Evolutionary conservation across 1,140 invertebrate genomes (phyloP).

Genomic region (Drosophila ironensis): DNA sequence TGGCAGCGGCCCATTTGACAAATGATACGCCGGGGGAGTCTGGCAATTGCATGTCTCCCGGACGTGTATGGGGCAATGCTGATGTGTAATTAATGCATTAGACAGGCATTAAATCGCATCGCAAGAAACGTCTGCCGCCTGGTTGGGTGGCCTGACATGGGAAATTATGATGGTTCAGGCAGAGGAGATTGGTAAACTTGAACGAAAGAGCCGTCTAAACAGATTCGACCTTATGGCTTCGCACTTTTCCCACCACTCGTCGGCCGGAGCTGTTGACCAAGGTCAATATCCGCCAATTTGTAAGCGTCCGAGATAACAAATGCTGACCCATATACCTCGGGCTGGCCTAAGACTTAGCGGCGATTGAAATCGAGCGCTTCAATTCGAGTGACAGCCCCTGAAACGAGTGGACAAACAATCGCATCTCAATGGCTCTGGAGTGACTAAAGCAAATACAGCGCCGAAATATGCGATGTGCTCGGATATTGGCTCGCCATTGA

Average conservation of each 20-base stretch:
- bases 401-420: conserved; percentile 69
- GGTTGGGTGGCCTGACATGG: conserved; percentile 18
- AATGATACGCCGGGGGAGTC: conserved; percentile 30
- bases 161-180: too few species aligned
- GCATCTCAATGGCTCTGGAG: conserved; percentile 52
- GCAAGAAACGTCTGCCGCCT: conserved; percentile 32
- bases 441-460: conserved; percentile 38
- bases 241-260: conserved; percentile 39
- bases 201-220: background rate
- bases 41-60: conserved; percentile 53
- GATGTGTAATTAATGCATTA: conserved; percentile 70
- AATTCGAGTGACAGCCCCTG: conserved; percentile 71
- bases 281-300: conserved; percentile 33
- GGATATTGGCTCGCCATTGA: conserved; percentile 26
- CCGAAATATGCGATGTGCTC: conserved; percentile 7
- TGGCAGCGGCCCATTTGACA: conserved; percentile 60
- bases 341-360: conserved; percentile 43
- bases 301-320: conserved; percentile 4
- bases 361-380: conserved; percentile 65
- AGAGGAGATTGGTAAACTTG: background rate
- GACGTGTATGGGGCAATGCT: conserved; percentile 38
- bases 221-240: conserved; percentile 27
- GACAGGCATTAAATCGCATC: conserved; percentile 45
- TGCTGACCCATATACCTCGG: conserved; percentile 52
- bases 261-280: conserved; percentile 18